These are phyloP conservation scores for Limnephilus lunatus DNA, from an alignment of 2,888 invertebrate species.

Conservation along the genomic window DNA sequence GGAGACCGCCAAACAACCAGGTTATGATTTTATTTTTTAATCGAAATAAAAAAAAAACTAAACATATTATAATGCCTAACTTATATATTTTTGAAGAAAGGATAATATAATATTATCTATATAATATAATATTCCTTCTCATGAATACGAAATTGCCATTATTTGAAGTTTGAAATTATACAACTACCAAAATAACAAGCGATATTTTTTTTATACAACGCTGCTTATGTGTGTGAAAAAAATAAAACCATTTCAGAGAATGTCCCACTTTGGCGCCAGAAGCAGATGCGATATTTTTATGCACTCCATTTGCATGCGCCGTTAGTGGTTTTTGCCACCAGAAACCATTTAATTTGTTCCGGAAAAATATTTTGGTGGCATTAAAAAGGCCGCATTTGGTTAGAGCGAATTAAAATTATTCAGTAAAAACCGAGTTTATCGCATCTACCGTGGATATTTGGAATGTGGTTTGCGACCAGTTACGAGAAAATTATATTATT, in stretches of 20 bases:
- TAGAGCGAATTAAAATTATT: conserved; percentile 3
- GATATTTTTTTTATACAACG: neutral
- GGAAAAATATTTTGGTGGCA: neutral
- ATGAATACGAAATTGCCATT: neutral
- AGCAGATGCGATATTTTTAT: conserved; percentile 44
- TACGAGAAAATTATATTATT: neutral
- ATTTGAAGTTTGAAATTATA: neutral
- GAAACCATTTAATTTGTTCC: conserved; percentile 28
- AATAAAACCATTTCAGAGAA: conserved; percentile 8
- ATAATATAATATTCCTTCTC: neutral
- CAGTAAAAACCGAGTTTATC: neutral
- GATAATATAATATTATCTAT: neutral
- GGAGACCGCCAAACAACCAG: no score
- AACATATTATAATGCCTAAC: no score
- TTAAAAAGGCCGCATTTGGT: neutral
- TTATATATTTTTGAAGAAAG: no score
- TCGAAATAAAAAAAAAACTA: no score
- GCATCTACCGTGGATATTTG: neutral
- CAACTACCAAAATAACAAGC: neutral
- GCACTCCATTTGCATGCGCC: conserved; percentile 41
- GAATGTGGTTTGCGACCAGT: neutral
- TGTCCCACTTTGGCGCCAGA: conserved; percentile 35
- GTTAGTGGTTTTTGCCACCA: conserved; percentile 22
- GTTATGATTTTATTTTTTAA: no score
- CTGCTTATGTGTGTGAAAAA: conserved; percentile 5